Conservation (phyloP, 2,113 vertebrate species). For the Microcebus griseorufus region DNA sequence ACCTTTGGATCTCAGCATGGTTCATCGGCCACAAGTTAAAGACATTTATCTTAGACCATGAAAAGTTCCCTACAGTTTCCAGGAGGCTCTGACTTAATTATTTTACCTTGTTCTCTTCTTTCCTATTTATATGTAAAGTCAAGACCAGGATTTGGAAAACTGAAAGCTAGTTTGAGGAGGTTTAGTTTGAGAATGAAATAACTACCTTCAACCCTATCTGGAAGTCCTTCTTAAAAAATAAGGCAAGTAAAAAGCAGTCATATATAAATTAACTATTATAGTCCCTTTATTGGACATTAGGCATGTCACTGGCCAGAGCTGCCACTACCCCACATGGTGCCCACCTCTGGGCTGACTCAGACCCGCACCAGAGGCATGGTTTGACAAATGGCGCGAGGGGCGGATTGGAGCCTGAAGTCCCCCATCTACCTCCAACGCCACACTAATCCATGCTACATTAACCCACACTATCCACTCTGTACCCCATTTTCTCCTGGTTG, state of each 20-base stretch:
- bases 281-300: not conserved
- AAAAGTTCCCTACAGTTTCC: not conserved
- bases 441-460: not conserved
- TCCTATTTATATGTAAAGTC: not conserved
- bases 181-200: not conserved
- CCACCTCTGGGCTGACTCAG: not conserved
- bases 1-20: not conserved
- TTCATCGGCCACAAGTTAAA: not conserved
- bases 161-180: not conserved
- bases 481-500: not conserved
- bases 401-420: not conserved
- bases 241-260: not conserved
- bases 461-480: not conserved
- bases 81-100: not conserved
- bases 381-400: not conserved
- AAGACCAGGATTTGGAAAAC: not conserved
- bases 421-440: not conserved
- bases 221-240: not conserved
- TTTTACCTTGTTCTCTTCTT: not conserved
- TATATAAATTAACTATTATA: not conserved
- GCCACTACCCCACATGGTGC: not conserved
- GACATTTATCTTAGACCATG: not conserved
- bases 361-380: not conserved
- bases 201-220: not conserved
- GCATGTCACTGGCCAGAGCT: not conserved